Percentiles rank a stretch among this genome's conserved stretches.
These are phyloP conservation scores for Distichodus sexfasciatus DNA, from an alignment of 2,797 vertebrate species.

Conservation along the genomic window DNA sequence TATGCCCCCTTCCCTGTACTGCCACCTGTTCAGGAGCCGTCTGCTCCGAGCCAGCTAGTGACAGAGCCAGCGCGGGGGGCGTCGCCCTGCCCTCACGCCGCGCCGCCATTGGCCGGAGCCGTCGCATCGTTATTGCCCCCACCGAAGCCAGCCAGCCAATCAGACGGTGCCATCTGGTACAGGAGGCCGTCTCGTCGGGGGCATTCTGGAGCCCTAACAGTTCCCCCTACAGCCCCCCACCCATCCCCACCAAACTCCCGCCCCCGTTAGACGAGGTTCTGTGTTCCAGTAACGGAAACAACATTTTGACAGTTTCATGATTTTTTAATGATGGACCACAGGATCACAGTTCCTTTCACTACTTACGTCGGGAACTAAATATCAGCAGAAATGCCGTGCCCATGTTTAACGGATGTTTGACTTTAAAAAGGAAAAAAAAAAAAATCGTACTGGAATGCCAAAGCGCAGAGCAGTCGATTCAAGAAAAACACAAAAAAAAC, in stretches of 20 bases:
- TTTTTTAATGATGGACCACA: neutral
- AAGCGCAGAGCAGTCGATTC: neutral
- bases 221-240: too few relatives aligned
- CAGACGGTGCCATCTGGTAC: conserved; percentile 73
- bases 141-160: conserved; percentile 71
- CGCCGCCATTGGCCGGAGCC: conserved; percentile 68
- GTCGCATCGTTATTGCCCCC: conserved; percentile 66
- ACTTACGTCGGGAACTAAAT: neutral
- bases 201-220: conserved; percentile 67
- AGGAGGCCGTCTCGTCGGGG: conserved; percentile 70
- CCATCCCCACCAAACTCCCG: too few relatives aligned
- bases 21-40: conserved; percentile 65
- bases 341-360: neutral
- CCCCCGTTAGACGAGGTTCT: conserved; percentile 63
- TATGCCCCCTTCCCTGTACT: conserved; percentile 56
- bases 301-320: conserved; percentile 6
- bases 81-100: conserved; percentile 66
- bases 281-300: conserved; percentile 56
- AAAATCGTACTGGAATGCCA: too few relatives aligned
- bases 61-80: conserved; percentile 61
- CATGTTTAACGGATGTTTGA: neutral
- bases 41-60: conserved; percentile 55
- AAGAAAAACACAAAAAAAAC: neutral
- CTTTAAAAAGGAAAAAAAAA: neutral
- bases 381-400: neutral